Evolutionary conservation across 1,140 invertebrate species (phyloP).

Genomic region (Teleopsis dalmanni): DNA sequence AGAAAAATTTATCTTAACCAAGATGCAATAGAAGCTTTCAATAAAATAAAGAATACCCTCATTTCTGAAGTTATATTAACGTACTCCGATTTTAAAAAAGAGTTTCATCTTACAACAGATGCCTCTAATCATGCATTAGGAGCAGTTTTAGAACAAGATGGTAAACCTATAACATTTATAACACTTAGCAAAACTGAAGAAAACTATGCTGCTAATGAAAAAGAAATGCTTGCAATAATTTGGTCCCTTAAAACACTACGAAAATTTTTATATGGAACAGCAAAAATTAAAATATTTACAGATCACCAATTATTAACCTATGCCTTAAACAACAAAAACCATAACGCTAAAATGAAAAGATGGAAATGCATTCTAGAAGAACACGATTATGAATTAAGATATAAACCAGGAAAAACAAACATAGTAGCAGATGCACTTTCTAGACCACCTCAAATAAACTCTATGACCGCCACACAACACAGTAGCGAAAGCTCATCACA

Average conservation of each 20-base stretch:
- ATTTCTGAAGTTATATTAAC: constrained; percentile 33
- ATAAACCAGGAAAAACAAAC: too few relatives aligned
- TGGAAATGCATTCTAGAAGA: neutral
- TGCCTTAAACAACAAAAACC: neutral
- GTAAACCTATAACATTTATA: constrained; percentile 7
- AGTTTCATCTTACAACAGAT: constrained; percentile 38
- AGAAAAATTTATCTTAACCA: constrained; percentile 17
- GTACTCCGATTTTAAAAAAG: constrained; percentile 30
- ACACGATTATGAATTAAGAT: too few relatives aligned
- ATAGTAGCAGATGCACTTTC: too few relatives aligned
- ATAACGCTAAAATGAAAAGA: constrained; percentile 4
- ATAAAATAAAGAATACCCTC: constrained; percentile 5
- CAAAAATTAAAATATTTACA: neutral
- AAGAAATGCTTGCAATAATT: constrained; percentile 1
- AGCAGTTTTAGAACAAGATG: constrained; percentile 30
- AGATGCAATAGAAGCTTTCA: constrained; percentile 10
- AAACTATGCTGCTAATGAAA: constrained; percentile 2
- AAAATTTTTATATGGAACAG: constrained; percentile 1
- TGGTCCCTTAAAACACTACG: constrained; percentile 2
- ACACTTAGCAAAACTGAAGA: constrained; percentile 21
- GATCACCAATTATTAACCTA: constrained; percentile 5
- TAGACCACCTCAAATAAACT: too few relatives aligned
- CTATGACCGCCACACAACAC: too few relatives aligned
- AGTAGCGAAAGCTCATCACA: too few relatives aligned
- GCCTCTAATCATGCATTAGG: constrained; percentile 24